Evolutionary conservation across 2,888 invertebrate species (phyloP).

Genomic region (Melanostoma mellinum): DNA sequence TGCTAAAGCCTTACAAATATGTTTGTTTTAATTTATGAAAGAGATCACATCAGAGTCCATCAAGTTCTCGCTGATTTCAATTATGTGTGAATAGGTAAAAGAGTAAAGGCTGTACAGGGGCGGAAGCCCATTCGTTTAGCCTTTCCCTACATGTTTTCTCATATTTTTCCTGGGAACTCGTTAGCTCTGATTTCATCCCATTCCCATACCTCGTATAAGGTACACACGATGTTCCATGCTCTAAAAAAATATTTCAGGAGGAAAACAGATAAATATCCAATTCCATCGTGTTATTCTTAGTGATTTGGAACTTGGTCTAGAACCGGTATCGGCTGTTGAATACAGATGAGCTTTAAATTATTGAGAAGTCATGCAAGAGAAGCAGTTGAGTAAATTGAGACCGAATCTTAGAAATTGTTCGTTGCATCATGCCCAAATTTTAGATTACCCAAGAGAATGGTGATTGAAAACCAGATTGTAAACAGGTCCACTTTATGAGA

Average conservation of each 20-base stretch:
- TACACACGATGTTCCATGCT: slow-evolving; percentile 20
- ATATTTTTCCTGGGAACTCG: too few relatives aligned
- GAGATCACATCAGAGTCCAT: too few relatives aligned
- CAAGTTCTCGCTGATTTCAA: too few relatives aligned
- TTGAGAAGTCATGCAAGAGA: background rate
- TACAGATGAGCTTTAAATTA: slow-evolving; percentile 60
- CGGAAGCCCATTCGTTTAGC: too few relatives aligned
- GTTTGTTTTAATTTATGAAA: too few relatives aligned
- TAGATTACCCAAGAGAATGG: slow-evolving; percentile 14
- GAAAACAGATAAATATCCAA: slow-evolving; percentile 53
- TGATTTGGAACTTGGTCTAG: slow-evolving; percentile 56
- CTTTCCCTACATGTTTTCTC: too few relatives aligned
- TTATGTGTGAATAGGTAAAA: too few relatives aligned
- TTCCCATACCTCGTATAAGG: too few relatives aligned
- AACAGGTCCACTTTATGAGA: slow-evolving; percentile 35
- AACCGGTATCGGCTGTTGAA: slow-evolving; percentile 57
- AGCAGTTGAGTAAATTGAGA: too few relatives aligned
- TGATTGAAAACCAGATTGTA: slow-evolving; percentile 53
- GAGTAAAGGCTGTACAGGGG: too few relatives aligned
- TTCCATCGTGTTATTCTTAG: slow-evolving; percentile 61
- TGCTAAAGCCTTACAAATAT: too few relatives aligned
- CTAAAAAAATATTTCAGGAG: slow-evolving; percentile 31
- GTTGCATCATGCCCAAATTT: slow-evolving; percentile 28
- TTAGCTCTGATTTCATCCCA: slow-evolving; percentile 33
- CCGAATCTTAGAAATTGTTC: background rate